phyloP scores from a whole-genome alignment of 1,140 invertebrate species.

The Drosophila nannoptera region DNA sequence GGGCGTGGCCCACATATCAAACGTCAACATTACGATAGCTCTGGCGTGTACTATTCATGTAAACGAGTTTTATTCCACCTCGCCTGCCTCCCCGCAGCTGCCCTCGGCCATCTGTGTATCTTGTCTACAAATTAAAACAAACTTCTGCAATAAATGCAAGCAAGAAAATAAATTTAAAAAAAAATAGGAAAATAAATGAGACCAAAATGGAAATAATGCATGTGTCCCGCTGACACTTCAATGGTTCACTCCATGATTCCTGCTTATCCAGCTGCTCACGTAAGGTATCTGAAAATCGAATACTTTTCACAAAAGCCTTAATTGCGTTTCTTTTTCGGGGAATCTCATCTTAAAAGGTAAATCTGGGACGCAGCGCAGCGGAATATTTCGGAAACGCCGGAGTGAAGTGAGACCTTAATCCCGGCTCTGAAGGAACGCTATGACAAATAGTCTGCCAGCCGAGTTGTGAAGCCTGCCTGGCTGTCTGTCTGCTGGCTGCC shows the following conservation, averaged over 20 bases:
- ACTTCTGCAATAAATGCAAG: slow-evolving; percentile 1
- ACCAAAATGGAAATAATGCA: neutral
- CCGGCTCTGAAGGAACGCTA: slow-evolving; percentile 63
- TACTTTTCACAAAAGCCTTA: neutral
- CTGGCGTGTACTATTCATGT: slow-evolving; percentile 34
- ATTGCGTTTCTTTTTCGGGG: slow-evolving; percentile 1
- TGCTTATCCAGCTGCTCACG: neutral
- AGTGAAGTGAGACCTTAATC: slow-evolving; percentile 61
- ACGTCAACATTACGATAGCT: slow-evolving; percentile 39
- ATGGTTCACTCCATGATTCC: neutral
- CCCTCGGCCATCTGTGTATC: neutral
- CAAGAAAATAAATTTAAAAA: neutral
- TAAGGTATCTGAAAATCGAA: neutral
- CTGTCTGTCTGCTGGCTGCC: slow-evolving; percentile 35
- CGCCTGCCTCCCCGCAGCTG: neutral
- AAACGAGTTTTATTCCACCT: slow-evolving; percentile 33
- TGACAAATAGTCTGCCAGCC: slow-evolving; percentile 69
- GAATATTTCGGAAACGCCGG: slow-evolving; percentile 12
- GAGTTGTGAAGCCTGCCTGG: slow-evolving; percentile 24
- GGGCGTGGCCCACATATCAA: slow-evolving; percentile 56
- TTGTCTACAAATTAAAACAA: slow-evolving; percentile 43
- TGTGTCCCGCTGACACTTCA: neutral
- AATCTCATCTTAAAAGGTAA: slow-evolving; percentile 19
- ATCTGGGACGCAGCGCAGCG: slow-evolving; percentile 38
- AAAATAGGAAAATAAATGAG: slow-evolving; percentile 1